Evolutionary conservation across 2,113 vertebrate species (phyloP).

Genomic region (Heterotilapia buettikoferi): DNA sequence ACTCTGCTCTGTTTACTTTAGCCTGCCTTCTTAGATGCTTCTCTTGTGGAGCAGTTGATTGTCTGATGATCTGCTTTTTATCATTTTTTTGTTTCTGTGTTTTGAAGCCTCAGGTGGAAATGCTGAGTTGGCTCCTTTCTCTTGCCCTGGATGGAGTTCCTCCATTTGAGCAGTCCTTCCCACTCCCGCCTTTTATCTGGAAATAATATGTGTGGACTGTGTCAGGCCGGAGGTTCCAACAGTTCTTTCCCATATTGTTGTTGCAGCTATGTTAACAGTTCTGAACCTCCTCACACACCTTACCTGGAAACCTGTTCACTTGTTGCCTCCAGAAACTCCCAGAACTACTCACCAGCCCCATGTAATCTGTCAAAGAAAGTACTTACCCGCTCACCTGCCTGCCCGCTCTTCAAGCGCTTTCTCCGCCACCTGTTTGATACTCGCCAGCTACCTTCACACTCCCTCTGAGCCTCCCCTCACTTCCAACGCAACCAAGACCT

Average conservation of each 20-base stretch:
- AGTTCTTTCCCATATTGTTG: neutral
- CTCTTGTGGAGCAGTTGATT: neutral
- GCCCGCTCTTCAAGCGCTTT: neutral
- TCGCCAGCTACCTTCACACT: neutral
- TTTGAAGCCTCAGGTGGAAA: neutral
- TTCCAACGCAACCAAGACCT: rapidly evolving
- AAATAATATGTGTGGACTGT: neutral
- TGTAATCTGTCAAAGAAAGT: neutral
- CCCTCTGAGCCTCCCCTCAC: neutral
- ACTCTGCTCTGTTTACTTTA: neutral
- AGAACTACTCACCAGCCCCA: neutral
- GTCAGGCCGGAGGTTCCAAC: neutral
- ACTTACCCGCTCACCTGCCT: rapidly evolving
- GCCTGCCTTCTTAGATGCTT: neutral
- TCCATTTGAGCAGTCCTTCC: neutral
- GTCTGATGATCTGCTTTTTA: neutral
- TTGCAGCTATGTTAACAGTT: neutral
- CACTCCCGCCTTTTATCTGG: neutral
- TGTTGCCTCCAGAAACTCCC: neutral
- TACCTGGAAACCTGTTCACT: neutral
- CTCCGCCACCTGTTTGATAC: neutral
- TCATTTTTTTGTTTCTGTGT: rapidly evolving
- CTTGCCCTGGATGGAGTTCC: neutral
- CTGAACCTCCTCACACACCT: neutral
- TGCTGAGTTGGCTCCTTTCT: rapidly evolving